Conservation (phyloP, 2,797 vertebrate genomes). For the Amniataba percoides region DNA sequence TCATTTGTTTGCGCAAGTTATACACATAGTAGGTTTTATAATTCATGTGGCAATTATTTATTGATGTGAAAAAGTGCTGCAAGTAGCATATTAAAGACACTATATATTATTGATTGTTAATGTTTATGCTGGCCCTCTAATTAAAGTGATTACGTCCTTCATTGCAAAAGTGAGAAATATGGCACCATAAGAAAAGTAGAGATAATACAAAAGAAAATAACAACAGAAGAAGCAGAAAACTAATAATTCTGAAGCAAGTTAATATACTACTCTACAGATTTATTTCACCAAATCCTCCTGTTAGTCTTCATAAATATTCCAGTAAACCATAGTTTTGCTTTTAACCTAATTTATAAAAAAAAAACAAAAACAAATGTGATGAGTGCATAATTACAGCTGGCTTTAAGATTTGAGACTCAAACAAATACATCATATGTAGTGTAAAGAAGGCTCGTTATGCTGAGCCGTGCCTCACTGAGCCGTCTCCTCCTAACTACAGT, state of each 20-base stretch:
- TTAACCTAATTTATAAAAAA: neutral
- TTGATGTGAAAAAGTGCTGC: slow-evolving; percentile 42
- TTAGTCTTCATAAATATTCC: neutral
- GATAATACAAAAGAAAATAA: neutral
- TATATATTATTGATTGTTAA: slow-evolving; percentile 42
- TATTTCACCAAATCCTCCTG: no score
- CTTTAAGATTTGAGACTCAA: neutral
- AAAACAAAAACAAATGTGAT: neutral
- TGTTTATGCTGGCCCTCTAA: neutral
- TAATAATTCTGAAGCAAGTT: neutral
- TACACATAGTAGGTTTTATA: slow-evolving; percentile 30
- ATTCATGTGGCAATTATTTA: slow-evolving; percentile 49
- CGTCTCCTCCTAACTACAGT: neutral
- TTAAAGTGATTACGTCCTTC: neutral
- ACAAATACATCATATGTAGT: no score
- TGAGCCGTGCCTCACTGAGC: neutral
- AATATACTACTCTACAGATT: neutral
- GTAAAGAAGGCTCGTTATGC: neutral
- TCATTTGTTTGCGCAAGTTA: slow-evolving; percentile 37
- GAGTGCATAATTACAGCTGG: no score
- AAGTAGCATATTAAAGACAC: slow-evolving; percentile 22
- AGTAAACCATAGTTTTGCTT: neutral
- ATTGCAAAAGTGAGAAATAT: neutral
- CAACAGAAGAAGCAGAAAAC: neutral
- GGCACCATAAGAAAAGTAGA: neutral